Percentiles rank a stretch among this genome's conserved stretches.
Conservation (phyloP, 2,888 invertebrate genomes). For the Chrysodeixis includens region DNA sequence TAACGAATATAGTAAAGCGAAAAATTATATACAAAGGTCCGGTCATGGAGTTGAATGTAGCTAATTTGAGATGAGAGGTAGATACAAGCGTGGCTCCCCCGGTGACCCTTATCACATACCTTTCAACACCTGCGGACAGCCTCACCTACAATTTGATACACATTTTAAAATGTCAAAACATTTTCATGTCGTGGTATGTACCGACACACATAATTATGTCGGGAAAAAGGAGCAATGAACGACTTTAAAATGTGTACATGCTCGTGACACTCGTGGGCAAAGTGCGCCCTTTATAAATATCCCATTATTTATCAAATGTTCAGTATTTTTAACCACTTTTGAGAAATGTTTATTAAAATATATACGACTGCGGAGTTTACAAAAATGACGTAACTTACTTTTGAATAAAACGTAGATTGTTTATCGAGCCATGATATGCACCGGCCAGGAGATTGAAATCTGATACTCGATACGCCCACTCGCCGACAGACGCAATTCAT, state of each 20-base stretch:
- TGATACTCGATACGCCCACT: constrained; percentile 80
- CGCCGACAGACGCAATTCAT: constrained; percentile 64
- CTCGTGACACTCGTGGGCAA: constrained; percentile 14
- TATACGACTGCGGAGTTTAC: constrained; percentile 24
- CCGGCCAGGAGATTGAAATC: constrained; percentile 74
- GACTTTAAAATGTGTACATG: constrained; percentile 22
- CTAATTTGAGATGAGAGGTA: constrained; percentile 67
- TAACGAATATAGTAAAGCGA: constrained; percentile 31
- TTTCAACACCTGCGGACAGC: constrained; percentile 72
- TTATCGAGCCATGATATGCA: constrained; percentile 46
- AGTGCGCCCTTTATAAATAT: constrained; percentile 18
- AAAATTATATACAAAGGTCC: constrained; percentile 38
- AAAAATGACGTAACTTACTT: constrained; percentile 34
- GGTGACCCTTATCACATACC: constrained; percentile 73
- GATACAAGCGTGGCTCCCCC: constrained; percentile 48
- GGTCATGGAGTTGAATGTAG: constrained; percentile 56
- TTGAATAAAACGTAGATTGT: constrained; percentile 34
- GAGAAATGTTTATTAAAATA: constrained; percentile 29
- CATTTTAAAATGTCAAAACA: constrained; percentile 72
- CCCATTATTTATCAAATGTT: constrained; percentile 18
- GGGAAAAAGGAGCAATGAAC: constrained; percentile 17
- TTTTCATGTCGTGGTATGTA: constrained; percentile 57
- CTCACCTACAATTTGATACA: constrained; percentile 65
- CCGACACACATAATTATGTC: constrained; percentile 13
- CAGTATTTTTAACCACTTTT: constrained; percentile 20